Evolutionary conservation across 2,888 invertebrate species (phyloP).

Genomic region (Halictus quadricinctus): DNA sequence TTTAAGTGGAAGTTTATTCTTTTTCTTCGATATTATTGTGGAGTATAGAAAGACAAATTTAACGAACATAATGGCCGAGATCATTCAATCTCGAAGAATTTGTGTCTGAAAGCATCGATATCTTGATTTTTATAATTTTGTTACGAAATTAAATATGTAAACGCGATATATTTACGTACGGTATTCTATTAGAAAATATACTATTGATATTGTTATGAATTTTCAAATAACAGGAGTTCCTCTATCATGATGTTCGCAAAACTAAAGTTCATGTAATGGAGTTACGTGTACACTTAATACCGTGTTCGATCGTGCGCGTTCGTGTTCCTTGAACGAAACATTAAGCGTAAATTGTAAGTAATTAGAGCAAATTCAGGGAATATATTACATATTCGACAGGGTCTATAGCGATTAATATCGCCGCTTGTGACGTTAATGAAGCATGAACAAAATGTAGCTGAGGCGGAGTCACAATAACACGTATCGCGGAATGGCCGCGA

Average conservation of each 20-base stretch:
- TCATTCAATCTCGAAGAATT: too few relatives aligned
- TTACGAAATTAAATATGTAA: background rate
- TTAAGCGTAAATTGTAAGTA: background rate
- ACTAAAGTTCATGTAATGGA: background rate
- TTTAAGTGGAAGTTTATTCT: too few relatives aligned
- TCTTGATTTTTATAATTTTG: too few relatives aligned
- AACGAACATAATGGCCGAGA: too few relatives aligned
- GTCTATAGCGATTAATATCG: constrained; percentile 61
- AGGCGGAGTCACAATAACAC: constrained; percentile 57
- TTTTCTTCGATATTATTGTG: too few relatives aligned
- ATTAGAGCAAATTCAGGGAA: background rate
- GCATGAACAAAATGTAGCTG: constrained; percentile 33
- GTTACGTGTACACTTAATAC: background rate
- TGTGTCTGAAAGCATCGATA: background rate
- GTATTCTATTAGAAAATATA: background rate
- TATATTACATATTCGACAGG: background rate
- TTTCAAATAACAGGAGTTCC: background rate
- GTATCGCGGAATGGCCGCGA: constrained; percentile 48
- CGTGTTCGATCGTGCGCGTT: background rate
- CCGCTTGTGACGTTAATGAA: constrained; percentile 65
- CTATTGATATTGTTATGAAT: background rate
- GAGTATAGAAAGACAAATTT: too few relatives aligned
- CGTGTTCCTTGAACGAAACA: background rate
- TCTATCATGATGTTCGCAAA: background rate
- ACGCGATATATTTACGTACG: background rate